phyloP scores from a whole-genome alignment of 2,113 vertebrate species.

The Neogale vison region DNA sequence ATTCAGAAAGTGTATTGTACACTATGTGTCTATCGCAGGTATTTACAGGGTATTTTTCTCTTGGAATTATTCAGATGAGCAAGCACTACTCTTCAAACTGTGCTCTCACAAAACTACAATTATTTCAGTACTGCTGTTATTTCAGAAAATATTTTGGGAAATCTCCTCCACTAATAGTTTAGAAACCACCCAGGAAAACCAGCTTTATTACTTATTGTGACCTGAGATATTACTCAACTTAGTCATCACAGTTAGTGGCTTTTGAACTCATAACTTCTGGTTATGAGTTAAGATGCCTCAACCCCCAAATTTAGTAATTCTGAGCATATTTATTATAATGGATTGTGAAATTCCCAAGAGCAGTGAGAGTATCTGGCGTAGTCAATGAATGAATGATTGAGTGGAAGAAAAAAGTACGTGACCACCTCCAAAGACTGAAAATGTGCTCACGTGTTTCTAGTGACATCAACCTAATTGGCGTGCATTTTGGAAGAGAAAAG shows the following conservation, averaged over 20 bases:
- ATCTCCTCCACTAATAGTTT: background rate
- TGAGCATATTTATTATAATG: background rate
- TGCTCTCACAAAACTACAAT: background rate
- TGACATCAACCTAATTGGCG: background rate
- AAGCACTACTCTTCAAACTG: background rate
- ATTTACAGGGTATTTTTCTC: conserved; percentile 11
- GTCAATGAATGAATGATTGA: background rate
- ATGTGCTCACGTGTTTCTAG: background rate
- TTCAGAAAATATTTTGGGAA: background rate
- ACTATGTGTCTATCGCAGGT: background rate
- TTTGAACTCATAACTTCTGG: background rate
- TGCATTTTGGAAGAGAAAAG: background rate
- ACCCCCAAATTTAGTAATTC: background rate
- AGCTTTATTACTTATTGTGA: background rate
- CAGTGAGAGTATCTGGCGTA: background rate
- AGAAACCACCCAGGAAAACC: background rate
- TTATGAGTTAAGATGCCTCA: background rate
- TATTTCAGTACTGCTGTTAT: background rate
- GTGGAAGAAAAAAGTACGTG: background rate
- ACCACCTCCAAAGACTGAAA: background rate
- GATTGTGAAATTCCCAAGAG: background rate
- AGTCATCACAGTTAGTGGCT: background rate
- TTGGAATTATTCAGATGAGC: background rate
- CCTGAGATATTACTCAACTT: background rate
- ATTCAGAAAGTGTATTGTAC: background rate